A percentile compares a stretch with the other conserved stretches of the same genome.
Evolutionary conservation across 2,797 vertebrate species (phyloP).

Genomic region (Cynopterus sphinx): DNA sequence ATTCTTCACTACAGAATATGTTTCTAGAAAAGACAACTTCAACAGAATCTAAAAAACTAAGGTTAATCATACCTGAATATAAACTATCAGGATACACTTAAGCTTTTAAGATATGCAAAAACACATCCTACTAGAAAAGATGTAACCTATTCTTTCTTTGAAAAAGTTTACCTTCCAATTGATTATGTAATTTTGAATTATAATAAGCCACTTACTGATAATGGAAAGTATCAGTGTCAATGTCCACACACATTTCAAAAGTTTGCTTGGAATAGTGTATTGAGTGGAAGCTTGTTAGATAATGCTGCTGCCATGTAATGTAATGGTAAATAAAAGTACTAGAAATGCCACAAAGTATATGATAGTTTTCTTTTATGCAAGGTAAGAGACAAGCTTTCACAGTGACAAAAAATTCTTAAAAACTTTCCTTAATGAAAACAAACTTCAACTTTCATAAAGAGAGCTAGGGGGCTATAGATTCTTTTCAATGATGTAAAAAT

Average conservation of each 20-base stretch:
- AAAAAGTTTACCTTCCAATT: slow-evolving; percentile 32
- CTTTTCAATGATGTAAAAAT: background rate
- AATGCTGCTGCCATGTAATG: background rate
- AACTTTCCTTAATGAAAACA: slow-evolving; percentile 7
- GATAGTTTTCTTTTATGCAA: background rate
- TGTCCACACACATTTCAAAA: slow-evolving; percentile 39
- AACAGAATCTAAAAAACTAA: background rate
- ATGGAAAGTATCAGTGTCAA: slow-evolving; percentile 41
- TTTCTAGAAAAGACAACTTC: background rate
- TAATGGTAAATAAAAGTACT: background rate
- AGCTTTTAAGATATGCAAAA: slow-evolving; percentile 40
- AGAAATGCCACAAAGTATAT: background rate
- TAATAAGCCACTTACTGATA: slow-evolving; percentile 60
- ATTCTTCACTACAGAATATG: background rate
- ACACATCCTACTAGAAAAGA: background rate
- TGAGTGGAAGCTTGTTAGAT: background rate
- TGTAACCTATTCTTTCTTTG: background rate
- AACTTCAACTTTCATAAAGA: background rate
- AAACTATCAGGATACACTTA: background rate
- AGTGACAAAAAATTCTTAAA: background rate
- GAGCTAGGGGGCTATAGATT: background rate
- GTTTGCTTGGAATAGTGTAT: background rate
- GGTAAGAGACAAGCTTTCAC: background rate
- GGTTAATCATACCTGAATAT: background rate
- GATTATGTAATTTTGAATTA: slow-evolving; percentile 58